Percentiles rank a stretch among this genome's conserved stretches.
phyloP scores from a whole-genome alignment of 2,888 invertebrate genomes.

The Nomada hirtipes region DNA sequence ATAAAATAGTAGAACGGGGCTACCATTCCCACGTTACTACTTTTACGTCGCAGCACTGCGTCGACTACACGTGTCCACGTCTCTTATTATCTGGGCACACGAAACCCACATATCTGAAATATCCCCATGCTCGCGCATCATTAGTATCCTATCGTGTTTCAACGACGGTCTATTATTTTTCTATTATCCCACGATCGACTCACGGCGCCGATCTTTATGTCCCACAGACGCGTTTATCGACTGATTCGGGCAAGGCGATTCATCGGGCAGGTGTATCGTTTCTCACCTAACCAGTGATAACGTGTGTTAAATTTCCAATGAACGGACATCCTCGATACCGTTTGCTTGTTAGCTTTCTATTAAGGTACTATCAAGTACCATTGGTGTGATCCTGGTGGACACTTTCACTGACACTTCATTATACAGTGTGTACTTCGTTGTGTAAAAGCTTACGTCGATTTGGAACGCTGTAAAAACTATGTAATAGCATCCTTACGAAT shows the following conservation, averaged over 20 bases:
- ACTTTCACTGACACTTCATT: too few relatives aligned
- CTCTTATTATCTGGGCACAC: constrained; percentile 50
- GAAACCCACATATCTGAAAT: constrained; percentile 63
- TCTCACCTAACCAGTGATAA: constrained; percentile 50
- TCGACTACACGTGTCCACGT: constrained; percentile 43
- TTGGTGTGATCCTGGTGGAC: neutral
- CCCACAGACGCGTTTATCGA: constrained; percentile 11
- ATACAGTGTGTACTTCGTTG: too few relatives aligned
- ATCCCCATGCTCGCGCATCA: constrained; percentile 42
- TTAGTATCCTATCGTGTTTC: constrained; percentile 58
- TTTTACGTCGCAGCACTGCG: constrained; percentile 39
- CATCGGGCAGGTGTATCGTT: constrained; percentile 35
- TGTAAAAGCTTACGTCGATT: too few relatives aligned
- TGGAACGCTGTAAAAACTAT: too few relatives aligned
- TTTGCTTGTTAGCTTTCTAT: neutral
- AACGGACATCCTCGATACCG: constrained; percentile 1
- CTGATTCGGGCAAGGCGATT: constrained; percentile 17
- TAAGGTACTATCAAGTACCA: neutral
- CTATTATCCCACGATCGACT: constrained; percentile 58
- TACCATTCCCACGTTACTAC: constrained; percentile 60
- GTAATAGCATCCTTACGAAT: too few relatives aligned
- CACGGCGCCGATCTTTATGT: constrained; percentile 22
- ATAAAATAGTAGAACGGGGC: constrained; percentile 46
- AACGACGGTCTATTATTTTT: constrained; percentile 54
- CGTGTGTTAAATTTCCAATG: constrained; percentile 13